Evolutionary conservation across 2,113 vertebrate species (phyloP).

Genomic region (Zosterops lateralis): DNA sequence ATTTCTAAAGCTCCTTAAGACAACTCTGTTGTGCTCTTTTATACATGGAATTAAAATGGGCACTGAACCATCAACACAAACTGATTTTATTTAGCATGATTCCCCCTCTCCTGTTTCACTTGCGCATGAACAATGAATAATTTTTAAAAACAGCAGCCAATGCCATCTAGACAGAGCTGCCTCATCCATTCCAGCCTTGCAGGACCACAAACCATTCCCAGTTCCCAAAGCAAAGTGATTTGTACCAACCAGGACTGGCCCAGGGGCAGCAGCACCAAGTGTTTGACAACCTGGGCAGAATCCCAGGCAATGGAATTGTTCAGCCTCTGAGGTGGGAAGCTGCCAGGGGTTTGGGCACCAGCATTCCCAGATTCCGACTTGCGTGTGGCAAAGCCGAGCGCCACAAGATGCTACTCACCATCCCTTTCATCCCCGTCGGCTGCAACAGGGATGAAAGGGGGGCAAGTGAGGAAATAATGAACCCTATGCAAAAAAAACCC

Average conservation of each 20-base stretch:
- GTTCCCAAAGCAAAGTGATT: not conserved
- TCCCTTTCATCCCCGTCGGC: not conserved
- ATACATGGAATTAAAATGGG: not conserved
- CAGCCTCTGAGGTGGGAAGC: not conserved
- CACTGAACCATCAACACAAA: not conserved
- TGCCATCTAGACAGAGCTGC: not conserved
- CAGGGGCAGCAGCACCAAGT: not conserved
- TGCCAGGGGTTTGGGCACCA: not conserved
- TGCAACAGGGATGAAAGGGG: not conserved
- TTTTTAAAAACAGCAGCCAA: not conserved
- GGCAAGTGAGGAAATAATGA: not conserved
- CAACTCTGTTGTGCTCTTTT: not conserved
- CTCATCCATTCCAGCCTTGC: not conserved
- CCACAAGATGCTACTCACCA: conserved; percentile 20
- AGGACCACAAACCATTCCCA: not conserved
- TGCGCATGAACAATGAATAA: not conserved
- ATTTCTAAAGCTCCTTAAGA: not conserved
- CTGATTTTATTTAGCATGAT: not conserved
- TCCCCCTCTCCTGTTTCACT: not conserved
- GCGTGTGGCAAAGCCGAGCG: not conserved
- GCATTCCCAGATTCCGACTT: not conserved
- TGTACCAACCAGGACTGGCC: not conserved
- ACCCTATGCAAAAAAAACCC: not conserved
- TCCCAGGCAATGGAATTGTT: not conserved
- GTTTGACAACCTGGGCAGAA: not conserved